Evolutionary conservation across 2,797 vertebrate genomes (phyloP).

Genomic region (Danio albolineatus): DNA sequence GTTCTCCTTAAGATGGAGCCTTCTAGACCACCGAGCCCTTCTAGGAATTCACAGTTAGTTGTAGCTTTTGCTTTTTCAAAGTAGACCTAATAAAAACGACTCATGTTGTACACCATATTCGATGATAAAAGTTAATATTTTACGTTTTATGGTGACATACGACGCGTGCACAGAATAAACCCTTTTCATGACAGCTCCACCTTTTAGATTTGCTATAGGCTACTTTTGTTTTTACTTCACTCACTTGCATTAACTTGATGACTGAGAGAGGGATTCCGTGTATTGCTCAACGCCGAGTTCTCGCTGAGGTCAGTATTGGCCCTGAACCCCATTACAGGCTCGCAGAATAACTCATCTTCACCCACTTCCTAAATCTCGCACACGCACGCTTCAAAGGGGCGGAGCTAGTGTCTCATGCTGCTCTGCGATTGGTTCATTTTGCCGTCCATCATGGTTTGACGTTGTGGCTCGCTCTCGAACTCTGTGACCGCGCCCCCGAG

Average conservation of each 20-base stretch:
- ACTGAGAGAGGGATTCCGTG: neutral
- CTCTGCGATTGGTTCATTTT: slow-evolving; percentile 24
- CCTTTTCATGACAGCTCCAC: too few relatives aligned
- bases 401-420: neutral
- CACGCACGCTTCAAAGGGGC: slow-evolving; percentile 15
- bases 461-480: slow-evolving; percentile 42
- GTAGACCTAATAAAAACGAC: neutral
- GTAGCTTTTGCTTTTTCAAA: neutral
- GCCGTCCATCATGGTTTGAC: slow-evolving; percentile 41
- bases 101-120: neutral
- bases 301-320: neutral
- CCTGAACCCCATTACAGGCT: slow-evolving; percentile 8
- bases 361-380: slow-evolving; percentile 46
- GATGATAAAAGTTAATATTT: neutral
- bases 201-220: too few relatives aligned
- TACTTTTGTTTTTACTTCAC: too few relatives aligned
- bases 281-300: neutral
- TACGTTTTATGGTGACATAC: neutral
- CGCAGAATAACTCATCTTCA: slow-evolving; percentile 29
- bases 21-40: slow-evolving; percentile 13
- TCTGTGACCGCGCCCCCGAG: slow-evolving; percentile 69
- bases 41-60: slow-evolving; percentile 5
- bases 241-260: too few relatives aligned
- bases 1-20: neutral
- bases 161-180: neutral